Evolutionary conservation across 2,113 vertebrate species (phyloP).

Genomic region (Vombatus ursinus): DNA sequence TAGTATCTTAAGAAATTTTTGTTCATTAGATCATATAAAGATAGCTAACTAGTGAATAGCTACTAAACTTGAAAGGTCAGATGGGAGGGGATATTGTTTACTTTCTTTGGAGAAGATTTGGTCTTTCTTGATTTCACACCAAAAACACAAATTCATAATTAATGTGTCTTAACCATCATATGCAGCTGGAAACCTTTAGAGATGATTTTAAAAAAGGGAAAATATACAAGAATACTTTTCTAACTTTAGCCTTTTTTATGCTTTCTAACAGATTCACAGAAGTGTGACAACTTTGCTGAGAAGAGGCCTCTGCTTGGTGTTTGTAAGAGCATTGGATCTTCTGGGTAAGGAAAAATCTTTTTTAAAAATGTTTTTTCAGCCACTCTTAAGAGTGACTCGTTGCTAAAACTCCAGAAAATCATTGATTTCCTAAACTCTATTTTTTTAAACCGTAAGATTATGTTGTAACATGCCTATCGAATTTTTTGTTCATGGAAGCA

Average conservation of each 20-base stretch:
- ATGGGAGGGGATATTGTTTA: background rate
- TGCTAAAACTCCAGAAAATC: conserved; percentile 5
- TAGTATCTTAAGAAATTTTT: background rate
- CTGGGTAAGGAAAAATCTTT: conserved; percentile 90
- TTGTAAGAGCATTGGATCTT: conserved; percentile 97
- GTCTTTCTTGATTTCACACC: background rate
- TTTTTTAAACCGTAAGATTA: background rate
- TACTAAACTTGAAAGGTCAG: background rate
- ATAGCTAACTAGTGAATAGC: background rate
- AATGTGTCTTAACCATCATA: background rate
- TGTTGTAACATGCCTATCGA: background rate
- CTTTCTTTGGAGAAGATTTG: background rate
- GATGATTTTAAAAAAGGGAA: conserved; percentile 3
- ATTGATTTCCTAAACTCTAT: conserved; percentile 35
- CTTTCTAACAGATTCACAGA: conserved; percentile 88
- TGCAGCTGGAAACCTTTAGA: conserved; percentile 39
- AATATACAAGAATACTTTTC: conserved; percentile 3
- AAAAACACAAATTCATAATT: background rate
- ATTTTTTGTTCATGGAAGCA: background rate
- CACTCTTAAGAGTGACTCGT: background rate
- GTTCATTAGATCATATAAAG: background rate
- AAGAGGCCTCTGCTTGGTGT: conserved; percentile 96
- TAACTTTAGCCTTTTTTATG: conserved; percentile 66
- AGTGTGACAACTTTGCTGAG: conserved; percentile 93
- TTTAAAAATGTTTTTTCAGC: background rate